Percentiles rank a stretch among this genome's conserved stretches.
Conservation (phyloP, 1,140 invertebrate genomes). For the Brachionus asplanchnoidis region DNA sequence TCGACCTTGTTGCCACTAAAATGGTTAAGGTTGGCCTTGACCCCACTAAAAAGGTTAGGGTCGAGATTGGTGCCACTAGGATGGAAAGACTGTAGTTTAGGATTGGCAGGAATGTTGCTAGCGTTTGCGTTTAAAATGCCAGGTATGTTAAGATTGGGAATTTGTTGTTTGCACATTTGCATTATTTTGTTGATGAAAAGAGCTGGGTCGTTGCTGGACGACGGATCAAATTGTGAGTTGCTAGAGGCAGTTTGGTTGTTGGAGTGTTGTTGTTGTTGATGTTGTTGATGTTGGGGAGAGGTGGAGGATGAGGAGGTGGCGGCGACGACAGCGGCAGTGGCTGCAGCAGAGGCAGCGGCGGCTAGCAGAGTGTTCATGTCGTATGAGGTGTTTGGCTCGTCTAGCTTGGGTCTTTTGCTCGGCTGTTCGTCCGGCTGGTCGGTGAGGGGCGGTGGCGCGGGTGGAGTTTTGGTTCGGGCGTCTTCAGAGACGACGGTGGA, state of each 20-base stretch:
- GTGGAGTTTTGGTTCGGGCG: neutral
- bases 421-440: neutral
- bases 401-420: neutral
- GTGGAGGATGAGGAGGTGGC: neutral
- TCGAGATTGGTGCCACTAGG: too few relatives aligned
- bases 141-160: neutral
- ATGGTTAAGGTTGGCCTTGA: too few relatives aligned
- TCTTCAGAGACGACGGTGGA: neutral
- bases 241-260: too few relatives aligned
- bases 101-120: neutral
- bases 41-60: too few relatives aligned
- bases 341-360: neutral
- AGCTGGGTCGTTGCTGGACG: neutral
- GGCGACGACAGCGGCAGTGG: neutral
- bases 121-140: neutral
- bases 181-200: neutral
- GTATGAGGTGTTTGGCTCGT: neutral
- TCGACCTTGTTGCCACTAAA: too few relatives aligned
- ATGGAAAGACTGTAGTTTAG: too few relatives aligned
- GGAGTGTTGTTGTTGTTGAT: too few relatives aligned
- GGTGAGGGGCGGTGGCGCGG: neutral
- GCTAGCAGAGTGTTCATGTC: constrained; percentile 2
- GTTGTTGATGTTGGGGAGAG: too few relatives aligned
- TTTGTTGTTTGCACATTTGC: neutral
- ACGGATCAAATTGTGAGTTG: too few relatives aligned